These are phyloP conservation scores for Melanotus villosus DNA, from an alignment of 2,888 invertebrate genomes.

Conservation along the genomic window DNA sequence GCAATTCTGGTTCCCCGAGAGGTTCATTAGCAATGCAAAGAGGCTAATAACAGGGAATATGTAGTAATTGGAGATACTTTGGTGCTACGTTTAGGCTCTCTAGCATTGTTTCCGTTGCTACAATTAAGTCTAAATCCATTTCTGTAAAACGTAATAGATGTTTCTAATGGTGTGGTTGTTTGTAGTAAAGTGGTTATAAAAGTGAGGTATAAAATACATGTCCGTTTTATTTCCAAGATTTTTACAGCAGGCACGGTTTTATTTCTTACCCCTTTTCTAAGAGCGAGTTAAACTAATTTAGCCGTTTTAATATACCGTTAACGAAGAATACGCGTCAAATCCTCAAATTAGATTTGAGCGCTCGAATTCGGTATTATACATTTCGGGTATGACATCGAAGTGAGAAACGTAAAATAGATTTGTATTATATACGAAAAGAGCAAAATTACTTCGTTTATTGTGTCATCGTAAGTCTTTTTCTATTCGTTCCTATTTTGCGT, in stretches of 20 bases:
- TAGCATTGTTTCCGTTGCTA: conserved; percentile 39
- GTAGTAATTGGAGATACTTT: conserved; percentile 57
- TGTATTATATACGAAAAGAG: too few species aligned
- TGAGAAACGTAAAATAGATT: too few species aligned
- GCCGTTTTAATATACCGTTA: too few species aligned
- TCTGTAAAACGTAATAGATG: conserved; percentile 19
- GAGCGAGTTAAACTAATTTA: too few species aligned
- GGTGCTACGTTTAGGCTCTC: conserved; percentile 45
- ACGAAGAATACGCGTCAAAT: too few species aligned
- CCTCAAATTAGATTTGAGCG: too few species aligned
- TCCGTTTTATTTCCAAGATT: background rate
- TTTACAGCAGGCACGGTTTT: background rate
- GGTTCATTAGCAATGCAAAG: conserved; percentile 59
- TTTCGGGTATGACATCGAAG: too few species aligned
- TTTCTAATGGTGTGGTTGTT: conserved; percentile 19
- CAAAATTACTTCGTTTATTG: too few species aligned
- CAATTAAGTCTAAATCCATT: conserved; percentile 38
- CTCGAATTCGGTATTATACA: too few species aligned
- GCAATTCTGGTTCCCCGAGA: conserved; percentile 54
- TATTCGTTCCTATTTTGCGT: too few species aligned
- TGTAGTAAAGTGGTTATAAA: conserved; percentile 7
- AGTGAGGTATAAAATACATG: background rate
- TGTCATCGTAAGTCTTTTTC: too few species aligned
- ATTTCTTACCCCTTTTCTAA: too few species aligned
- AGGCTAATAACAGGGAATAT: conserved; percentile 58